Conservation (phyloP, 2,797 vertebrate species). For the Cetoscarus ocellatus region DNA sequence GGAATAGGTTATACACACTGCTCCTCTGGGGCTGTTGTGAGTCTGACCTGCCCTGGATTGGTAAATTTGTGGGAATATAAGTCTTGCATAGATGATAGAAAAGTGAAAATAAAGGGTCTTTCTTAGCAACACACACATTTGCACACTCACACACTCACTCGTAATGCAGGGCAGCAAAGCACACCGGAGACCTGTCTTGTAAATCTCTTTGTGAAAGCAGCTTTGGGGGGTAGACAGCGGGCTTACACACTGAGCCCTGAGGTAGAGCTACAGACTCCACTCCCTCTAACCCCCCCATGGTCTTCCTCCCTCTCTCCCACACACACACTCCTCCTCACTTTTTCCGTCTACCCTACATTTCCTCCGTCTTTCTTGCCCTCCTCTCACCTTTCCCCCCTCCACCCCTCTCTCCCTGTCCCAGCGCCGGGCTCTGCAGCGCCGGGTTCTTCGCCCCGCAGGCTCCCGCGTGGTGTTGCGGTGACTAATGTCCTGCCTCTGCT, state of each 20-base stretch:
- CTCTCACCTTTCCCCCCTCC: constrained; percentile 57
- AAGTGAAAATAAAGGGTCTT: constrained; percentile 31
- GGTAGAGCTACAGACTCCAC: constrained; percentile 80
- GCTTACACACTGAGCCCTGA: constrained; percentile 84
- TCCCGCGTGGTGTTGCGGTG: constrained; percentile 89
- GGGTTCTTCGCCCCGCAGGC: constrained; percentile 87
- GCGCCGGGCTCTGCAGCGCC: constrained; percentile 64
- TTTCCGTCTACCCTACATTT: constrained; percentile 64
- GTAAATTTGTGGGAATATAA: constrained; percentile 62
- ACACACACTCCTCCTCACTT: constrained; percentile 73
- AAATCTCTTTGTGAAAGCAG: constrained; percentile 89
- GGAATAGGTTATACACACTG: constrained; percentile 70
- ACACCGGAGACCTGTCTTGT: constrained; percentile 86
- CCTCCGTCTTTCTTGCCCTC: constrained; percentile 58
- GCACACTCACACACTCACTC: constrained; percentile 56
- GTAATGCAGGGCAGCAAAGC: constrained; percentile 80
- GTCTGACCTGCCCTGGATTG: constrained; percentile 64
- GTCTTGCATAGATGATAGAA: constrained; percentile 65
- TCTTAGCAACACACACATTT: constrained; percentile 39
- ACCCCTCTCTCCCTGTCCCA: constrained; percentile 49
- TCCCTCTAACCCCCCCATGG: constrained; percentile 69
- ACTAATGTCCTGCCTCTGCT: constrained; percentile 94
- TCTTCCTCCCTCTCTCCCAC: constrained; percentile 75
- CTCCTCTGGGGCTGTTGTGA: constrained; percentile 64
- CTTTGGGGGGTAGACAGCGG: constrained; percentile 86